A percentile compares a stretch with the other conserved stretches of the same genome.
These are phyloP conservation scores for Gephyroberyx darwinii DNA, from an alignment of 2,797 vertebrate genomes.

Conservation along the genomic window DNA sequence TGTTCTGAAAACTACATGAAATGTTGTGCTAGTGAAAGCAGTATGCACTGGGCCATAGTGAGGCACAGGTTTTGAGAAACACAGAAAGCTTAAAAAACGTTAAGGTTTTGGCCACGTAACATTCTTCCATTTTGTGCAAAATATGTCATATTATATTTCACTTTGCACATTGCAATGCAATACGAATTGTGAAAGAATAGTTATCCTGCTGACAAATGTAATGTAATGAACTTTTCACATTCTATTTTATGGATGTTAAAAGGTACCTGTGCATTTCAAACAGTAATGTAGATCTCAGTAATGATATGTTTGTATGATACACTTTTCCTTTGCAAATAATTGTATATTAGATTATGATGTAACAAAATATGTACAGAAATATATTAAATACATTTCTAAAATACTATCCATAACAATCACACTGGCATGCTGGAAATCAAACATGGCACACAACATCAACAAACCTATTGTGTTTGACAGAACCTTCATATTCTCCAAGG, in stretches of 20 bases:
- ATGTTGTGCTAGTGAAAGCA: not conserved
- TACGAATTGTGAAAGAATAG: not conserved
- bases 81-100: too few relatives aligned
- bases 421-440: conserved; percentile 51
- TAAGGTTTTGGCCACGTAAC: not conserved
- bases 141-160: conserved; percentile 11
- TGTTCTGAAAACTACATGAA: not conserved
- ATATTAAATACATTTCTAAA: conserved; percentile 48
- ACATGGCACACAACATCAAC: conserved; percentile 29
- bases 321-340: conserved; percentile 29
- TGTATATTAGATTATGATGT: conserved; percentile 39
- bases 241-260: conserved; percentile 23
- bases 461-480: conserved; percentile 3
- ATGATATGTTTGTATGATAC: conserved; percentile 18
- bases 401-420: conserved; percentile 39
- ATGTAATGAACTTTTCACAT: conserved; percentile 43
- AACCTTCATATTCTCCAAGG: conserved; percentile 5
- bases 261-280: conserved; percentile 53
- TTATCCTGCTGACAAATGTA: not conserved
- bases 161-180: not conserved
- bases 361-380: conserved; percentile 44
- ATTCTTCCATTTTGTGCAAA: conserved; percentile 51
- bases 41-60: conserved; percentile 20
- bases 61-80: conserved; percentile 39
- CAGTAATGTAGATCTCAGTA: conserved; percentile 11